Base-by-base conservation (phyloP, 2,888 invertebrate genomes). In the Agrochola litura region DNA sequence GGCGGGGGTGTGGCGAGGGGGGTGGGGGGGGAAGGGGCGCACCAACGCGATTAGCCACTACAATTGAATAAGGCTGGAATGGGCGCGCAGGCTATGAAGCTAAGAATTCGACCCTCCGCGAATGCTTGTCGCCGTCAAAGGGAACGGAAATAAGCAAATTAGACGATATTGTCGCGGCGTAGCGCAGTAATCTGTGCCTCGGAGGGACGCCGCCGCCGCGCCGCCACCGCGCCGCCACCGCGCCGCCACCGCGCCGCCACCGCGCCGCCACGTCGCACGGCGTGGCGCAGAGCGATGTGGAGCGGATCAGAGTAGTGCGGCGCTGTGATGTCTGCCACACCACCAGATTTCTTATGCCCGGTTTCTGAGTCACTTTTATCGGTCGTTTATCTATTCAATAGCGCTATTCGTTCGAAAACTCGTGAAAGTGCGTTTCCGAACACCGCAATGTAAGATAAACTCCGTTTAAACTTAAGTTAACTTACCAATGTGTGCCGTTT, bases 91-190 rank as follows among this genome's bases (percentile, higher is more conserved):
- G 68, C 75, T 75, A 52, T 65, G 76, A 69, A 65, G 75, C 83
- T 64, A 63, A 74, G 79, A 67, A 81, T 77, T 63, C 73, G 76
- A 68, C 82, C 82, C 78, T 78, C 76, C 52, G 66, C 65, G 76
- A 75, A 77, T 74, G 67, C 76, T 73, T 73, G 77, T 52, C 65
- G 71, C 49, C 70, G 41, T 72, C 79, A 79, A 87, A 84, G 77
- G 79, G 74, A 79, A 77, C 73, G 72, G 82, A 76, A 86, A 73
- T 86, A 86, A 88, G 79, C 81, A 74, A 86, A 82, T 87, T 82
- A 86, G 72, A 63, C 68, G 74, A 76, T 49, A 77, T 84, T 81
- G 84, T 86, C 49, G 70, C 64, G 49, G 56, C 46, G 64, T 25
- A 56, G 43, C 46, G 64, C 66, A 46, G 37, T 67, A 46, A 74